These are phyloP conservation scores for Cryptocephalus moraei DNA, from an alignment of 2,888 invertebrate genomes.

Conservation along the genomic window DNA sequence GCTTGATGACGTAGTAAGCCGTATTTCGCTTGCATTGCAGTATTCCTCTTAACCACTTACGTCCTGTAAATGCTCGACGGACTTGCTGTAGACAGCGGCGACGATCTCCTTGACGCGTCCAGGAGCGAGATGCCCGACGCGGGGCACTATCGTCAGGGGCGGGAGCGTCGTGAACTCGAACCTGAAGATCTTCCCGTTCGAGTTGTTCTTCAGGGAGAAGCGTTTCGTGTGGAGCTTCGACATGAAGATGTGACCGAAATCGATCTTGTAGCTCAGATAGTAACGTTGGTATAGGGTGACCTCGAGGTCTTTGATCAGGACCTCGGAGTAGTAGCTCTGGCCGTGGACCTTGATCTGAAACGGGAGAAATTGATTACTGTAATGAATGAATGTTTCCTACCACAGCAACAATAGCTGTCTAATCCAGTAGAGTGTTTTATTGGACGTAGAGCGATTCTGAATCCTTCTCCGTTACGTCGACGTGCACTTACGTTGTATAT, in stretches of 20 bases:
- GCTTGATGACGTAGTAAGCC: no score
- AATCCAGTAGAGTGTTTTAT: no score
- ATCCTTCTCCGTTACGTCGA: no score
- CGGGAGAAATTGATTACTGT: background rate
- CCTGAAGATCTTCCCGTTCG: constrained; percentile 27
- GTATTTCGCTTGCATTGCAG: no score
- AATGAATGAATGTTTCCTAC: no score
- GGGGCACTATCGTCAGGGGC: constrained; percentile 40
- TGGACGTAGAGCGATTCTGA: no score
- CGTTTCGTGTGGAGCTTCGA: constrained; percentile 31
- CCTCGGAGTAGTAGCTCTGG: constrained; percentile 13
- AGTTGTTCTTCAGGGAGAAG: constrained; percentile 38
- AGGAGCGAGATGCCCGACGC: constrained; percentile 38
- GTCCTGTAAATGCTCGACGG: constrained; percentile 3
- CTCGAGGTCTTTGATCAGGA: constrained; percentile 1
- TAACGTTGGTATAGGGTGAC: background rate
- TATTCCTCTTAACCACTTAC: no score
- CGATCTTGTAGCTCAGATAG: constrained; percentile 25
- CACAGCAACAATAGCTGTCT: no score
- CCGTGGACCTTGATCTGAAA: constrained; percentile 31
- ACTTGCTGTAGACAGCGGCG: constrained; percentile 40
- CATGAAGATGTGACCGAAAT: constrained; percentile 34
- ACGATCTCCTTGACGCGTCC: constrained; percentile 41
- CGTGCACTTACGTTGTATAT: constrained; percentile 31
- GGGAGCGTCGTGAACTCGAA: constrained; percentile 34